Base-by-base conservation (phyloP, 1,140 invertebrate species). In the Hirudo medicinalis region DNA sequence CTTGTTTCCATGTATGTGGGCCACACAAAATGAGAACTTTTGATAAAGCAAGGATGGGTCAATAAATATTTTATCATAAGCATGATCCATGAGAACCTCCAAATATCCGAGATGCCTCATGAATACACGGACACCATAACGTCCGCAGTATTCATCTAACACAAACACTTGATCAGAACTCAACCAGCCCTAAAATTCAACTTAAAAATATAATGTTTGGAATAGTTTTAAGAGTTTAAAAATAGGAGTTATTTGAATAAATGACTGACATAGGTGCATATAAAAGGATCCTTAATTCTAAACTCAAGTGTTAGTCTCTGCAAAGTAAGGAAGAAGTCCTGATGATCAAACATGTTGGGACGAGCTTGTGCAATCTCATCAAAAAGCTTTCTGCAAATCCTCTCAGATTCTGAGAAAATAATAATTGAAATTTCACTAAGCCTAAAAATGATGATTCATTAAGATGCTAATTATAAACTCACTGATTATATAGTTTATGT, bases 341-440 rank as follows among this genome's bases (percentile, higher is more conserved):
- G 90, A 80, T 99, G 96, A 78, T 95, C 91, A 82, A 93, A 97
- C 81, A 89, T 91, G 79, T 93, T 95, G 3, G 96, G 95, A 85
- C 99, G 94, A 9, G 94, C 94, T 77, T 93, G 93, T 75, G 99
- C 97, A 81, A 91, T 97, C 81, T 98, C 95, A 80, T 99, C 96
- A 91, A 99, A 94, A 43, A 95, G 95, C 83, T 97, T 94, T 81
- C 98, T 98, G 63, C 92, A 86, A 0, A 94, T 94, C 80, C 94
- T 87, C 78, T 99, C 95, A 69, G 94, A 91, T 85, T 97, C 92
- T 81, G 22, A 13, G 19, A 6, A 49, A 49, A 49, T 49, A 13
- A 49, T 17, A 17, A 49, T 17, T 49, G 43, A 49, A 49, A 13
- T 15, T 49, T 49, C 11, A 49, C 43, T 15, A 36, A 36, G 32